Conservation (phyloP, 2,113 vertebrate species). For the Anarhynchus alexandrinus region DNA sequence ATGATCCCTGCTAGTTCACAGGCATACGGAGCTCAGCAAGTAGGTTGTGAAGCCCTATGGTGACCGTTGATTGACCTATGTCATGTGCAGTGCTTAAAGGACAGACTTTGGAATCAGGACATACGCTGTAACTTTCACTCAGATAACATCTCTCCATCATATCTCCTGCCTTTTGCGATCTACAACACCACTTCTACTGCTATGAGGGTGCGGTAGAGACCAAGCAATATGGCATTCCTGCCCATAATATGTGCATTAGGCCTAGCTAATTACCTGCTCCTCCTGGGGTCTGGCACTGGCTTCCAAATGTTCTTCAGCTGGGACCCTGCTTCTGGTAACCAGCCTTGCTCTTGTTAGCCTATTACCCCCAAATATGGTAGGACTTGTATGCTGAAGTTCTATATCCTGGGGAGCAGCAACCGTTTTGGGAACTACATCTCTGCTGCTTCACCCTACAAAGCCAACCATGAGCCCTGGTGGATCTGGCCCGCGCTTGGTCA, state of each 20-base stretch:
- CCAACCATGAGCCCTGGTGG: rapidly evolving
- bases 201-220: background rate
- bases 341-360: background rate
- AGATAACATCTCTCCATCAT: background rate
- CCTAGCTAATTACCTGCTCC: background rate
- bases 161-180: background rate
- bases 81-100: background rate
- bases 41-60: background rate
- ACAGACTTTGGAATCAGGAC: background rate
- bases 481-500: too few relatives aligned
- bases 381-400: background rate
- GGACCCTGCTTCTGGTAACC: background rate
- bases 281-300: background rate
- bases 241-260: background rate
- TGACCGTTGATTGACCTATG: background rate
- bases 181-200: background rate
- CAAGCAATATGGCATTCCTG: background rate
- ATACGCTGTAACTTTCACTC: rapidly evolving
- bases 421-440: background rate
- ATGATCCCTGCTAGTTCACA: background rate
- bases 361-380: background rate
- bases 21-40: background rate
- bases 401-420: background rate
- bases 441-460: background rate
- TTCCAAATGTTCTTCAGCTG: background rate